Percentiles rank a stretch among this genome's conserved stretches.
Evolutionary conservation across 2,113 vertebrate genomes (phyloP).

Genomic region (Salvelinus namaycush): DNA sequence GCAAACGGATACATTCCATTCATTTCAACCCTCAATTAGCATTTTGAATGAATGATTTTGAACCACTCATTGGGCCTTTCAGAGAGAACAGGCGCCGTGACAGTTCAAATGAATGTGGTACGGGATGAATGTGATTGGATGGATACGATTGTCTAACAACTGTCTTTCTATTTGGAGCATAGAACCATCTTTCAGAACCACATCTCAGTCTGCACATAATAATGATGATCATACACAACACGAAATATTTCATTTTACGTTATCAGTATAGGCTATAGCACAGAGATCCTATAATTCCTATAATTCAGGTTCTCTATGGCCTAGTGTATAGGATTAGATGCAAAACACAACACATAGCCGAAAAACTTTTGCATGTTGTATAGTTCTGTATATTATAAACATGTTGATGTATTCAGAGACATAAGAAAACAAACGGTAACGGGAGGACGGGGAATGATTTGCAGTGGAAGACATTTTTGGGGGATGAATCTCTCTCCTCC

Average conservation of each 20-base stretch:
- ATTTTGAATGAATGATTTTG: conserved; percentile 51
- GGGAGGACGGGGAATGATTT: neutral
- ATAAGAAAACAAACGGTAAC: neutral
- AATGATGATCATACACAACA: neutral
- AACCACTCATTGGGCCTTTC: conserved; percentile 45
- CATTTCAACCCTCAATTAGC: neutral
- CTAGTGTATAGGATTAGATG: neutral
- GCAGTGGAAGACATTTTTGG: conserved; percentile 20
- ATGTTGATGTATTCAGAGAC: neutral
- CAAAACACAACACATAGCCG: neutral
- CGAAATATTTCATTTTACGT: neutral
- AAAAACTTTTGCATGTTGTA: neutral
- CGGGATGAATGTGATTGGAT: conserved; percentile 24
- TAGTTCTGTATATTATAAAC: neutral
- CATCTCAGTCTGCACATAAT: neutral
- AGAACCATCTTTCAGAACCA: neutral
- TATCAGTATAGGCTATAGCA: no score
- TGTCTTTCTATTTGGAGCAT: neutral
- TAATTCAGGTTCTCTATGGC: neutral
- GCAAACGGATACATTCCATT: conserved; percentile 19
- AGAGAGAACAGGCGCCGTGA: conserved; percentile 5
- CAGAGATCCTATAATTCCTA: neutral
- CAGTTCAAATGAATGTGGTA: conserved; percentile 41
- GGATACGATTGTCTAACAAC: neutral
- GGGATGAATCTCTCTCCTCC: conserved; percentile 21